phyloP scores from a whole-genome alignment of 2,797 vertebrate species.

The Champsocephalus esox region DNA sequence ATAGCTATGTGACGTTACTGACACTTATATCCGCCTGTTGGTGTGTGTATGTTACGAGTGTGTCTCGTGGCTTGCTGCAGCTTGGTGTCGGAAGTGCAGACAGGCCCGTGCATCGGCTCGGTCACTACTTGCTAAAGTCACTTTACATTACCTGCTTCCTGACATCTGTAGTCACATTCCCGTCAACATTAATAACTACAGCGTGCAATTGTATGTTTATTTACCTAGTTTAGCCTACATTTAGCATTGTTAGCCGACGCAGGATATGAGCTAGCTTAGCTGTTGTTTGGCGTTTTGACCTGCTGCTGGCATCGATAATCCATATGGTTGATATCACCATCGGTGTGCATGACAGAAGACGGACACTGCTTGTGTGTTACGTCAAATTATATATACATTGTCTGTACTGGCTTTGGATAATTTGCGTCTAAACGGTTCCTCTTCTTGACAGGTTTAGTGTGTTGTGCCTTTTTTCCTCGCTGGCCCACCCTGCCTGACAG shows the following conservation, averaged over 20 bases:
- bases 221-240: background rate
- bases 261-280: conserved; percentile 10
- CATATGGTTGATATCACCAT: conserved; percentile 11
- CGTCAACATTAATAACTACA: background rate
- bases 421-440: rapidly evolving
- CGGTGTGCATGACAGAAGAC: background rate
- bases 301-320: conserved; percentile 23
- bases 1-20: background rate
- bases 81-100: conserved; percentile 55
- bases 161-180: background rate
- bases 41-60: background rate
- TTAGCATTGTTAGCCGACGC: background rate
- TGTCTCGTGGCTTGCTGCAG: conserved; percentile 7
- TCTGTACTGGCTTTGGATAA: rapidly evolving
- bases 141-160: conserved; percentile 18
- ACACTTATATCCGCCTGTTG: background rate
- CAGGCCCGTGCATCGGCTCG: conserved; percentile 55
- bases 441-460: background rate
- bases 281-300: conserved; percentile 24
- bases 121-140: conserved; percentile 38
- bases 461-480: background rate
- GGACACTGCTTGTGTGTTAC: background rate
- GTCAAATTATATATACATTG: background rate
- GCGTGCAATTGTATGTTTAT: background rate
- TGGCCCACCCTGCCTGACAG: conserved; percentile 10